A percentile compares a stretch with the other conserved stretches of the same genome.
phyloP scores from a whole-genome alignment of 2,888 invertebrate species.

The Eilema griseolum region DNA sequence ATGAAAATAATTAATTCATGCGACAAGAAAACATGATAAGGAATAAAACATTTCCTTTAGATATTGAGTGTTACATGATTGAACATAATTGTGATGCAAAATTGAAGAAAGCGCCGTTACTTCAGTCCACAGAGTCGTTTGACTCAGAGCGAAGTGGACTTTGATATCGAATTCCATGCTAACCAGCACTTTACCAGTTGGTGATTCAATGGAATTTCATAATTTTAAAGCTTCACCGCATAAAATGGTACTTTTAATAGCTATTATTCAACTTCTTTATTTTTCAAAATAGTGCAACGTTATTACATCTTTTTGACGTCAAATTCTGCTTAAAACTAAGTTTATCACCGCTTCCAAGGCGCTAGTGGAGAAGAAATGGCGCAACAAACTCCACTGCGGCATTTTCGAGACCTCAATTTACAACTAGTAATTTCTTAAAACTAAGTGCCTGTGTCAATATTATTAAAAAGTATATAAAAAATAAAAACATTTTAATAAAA shows the following conservation, averaged over 20 bases:
- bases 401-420: no score
- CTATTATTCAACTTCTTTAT: no score
- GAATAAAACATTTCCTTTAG: not conserved
- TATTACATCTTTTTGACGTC: no score
- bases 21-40: not conserved
- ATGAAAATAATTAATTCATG: not conserved
- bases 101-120: slow-evolving; percentile 24
- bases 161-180: slow-evolving; percentile 48
- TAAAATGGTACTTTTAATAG: not conserved
- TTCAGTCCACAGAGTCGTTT: slow-evolving; percentile 14
- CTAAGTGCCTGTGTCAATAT: no score
- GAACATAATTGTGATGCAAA: slow-evolving; percentile 26
- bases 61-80: slow-evolving; percentile 19
- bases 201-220: slow-evolving; percentile 13
- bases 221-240: not conserved
- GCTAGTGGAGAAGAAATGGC: no score
- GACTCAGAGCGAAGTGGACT: slow-evolving; percentile 23
- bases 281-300: no score
- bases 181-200: slow-evolving; percentile 16
- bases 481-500: no score
- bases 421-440: no score
- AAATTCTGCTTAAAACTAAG: no score
- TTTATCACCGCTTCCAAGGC: no score
- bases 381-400: no score
- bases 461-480: no score